Evolutionary conservation across 2,888 invertebrate species (phyloP).

Genomic region (Eupithecia inturbata): DNA sequence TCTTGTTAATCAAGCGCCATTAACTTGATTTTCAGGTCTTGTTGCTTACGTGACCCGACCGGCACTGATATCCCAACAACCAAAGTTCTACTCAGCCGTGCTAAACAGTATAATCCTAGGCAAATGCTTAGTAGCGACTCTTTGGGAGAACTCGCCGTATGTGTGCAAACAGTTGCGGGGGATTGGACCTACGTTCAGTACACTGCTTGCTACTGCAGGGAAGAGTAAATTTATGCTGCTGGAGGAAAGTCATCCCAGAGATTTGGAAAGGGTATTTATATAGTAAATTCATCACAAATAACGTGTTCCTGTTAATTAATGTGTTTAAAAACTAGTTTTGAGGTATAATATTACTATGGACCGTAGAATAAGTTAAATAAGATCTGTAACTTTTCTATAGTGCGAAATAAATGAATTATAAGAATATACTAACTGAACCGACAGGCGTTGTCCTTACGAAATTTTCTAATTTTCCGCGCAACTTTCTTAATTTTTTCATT

Average conservation of each 20-base stretch:
- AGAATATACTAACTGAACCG: too few species aligned
- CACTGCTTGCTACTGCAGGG: conserved; percentile 86
- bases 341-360: too few species aligned
- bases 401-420: too few species aligned
- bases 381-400: too few species aligned
- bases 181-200: conserved; percentile 87
- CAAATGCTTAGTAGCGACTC: conserved; percentile 86
- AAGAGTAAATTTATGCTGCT: conserved; percentile 87
- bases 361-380: too few species aligned
- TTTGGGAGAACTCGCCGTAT: conserved; percentile 90
- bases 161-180: conserved; percentile 88
- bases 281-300: too few species aligned
- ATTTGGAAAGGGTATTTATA: conserved; percentile 86
- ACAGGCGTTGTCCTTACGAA: too few species aligned
- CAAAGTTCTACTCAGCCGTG: conserved; percentile 79
- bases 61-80: conserved; percentile 56
- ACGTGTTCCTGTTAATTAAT: too few species aligned
- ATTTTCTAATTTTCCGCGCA: too few species aligned
- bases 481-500: too few species aligned
- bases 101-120: conserved; percentile 85
- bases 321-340: too few species aligned
- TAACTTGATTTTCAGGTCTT: conserved; percentile 71
- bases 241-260: conserved; percentile 87
- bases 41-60: conserved; percentile 82
- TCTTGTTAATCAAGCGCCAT: background rate